phyloP scores from a whole-genome alignment of 2,113 vertebrate species.

The Hylia prasina region DNA sequence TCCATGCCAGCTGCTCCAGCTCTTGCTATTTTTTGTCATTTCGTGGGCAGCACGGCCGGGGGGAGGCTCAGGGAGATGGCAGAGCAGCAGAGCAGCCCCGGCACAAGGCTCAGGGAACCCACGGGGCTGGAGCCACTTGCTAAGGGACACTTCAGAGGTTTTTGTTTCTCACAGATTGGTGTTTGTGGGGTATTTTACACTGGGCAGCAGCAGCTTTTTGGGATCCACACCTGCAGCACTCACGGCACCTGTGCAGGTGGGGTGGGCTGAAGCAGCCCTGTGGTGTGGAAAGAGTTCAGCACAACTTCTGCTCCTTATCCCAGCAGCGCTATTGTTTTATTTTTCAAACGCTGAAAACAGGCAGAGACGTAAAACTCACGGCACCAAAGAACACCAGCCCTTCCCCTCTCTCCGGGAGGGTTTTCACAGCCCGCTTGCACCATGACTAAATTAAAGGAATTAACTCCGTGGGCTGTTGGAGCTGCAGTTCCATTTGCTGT shows the following conservation, averaged over 20 bases:
- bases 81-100: not conserved
- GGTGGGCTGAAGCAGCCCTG: not conserved
- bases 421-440: not conserved
- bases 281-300: not conserved
- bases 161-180: not conserved
- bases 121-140: not conserved
- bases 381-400: not conserved
- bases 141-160: fast-evolving
- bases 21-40: not conserved
- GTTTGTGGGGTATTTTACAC: not conserved
- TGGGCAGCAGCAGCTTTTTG: not conserved
- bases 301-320: not conserved
- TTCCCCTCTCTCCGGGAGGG: not conserved
- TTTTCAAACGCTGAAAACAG: not conserved
- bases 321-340: not conserved
- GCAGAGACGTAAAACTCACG: not conserved
- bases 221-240: not conserved
- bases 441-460: not conserved
- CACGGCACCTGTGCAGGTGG: fast-evolving
- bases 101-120: fast-evolving
- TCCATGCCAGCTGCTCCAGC: not conserved
- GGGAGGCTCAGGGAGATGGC: not conserved
- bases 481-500: not conserved
- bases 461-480: not conserved
- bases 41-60: not conserved